Percentiles rank a stretch among this genome's conserved stretches.
Conservation (phyloP, 2,888 invertebrate genomes). For the Psococerastis gibbosa region DNA sequence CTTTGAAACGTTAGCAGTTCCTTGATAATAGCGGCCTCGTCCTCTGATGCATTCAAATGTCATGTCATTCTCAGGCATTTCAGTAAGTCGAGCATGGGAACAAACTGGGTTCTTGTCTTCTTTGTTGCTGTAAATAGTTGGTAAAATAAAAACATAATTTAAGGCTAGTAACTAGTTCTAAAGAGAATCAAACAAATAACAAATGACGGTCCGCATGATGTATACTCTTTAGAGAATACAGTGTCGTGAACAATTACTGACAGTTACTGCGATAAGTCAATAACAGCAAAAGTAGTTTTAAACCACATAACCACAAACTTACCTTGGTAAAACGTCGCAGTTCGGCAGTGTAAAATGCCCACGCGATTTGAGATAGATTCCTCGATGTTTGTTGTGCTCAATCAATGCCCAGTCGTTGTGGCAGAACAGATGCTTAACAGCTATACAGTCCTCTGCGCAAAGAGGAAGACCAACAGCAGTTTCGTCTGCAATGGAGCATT, state of each 20-base stretch:
- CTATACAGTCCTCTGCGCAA: conserved; percentile 86
- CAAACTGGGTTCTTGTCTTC: conserved; percentile 45
- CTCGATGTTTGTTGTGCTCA: conserved; percentile 66
- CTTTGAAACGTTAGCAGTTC: conserved; percentile 66
- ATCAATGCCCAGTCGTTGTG: conserved; percentile 84
- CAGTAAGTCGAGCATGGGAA: conserved; percentile 67
- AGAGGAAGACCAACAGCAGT: conserved; percentile 54
- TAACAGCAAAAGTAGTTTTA: too few relatives aligned
- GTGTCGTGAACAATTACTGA: too few relatives aligned
- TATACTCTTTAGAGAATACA: too few relatives aligned
- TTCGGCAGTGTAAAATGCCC: conserved; percentile 78
- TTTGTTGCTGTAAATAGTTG: conserved; percentile 14
- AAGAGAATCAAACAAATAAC: too few relatives aligned
- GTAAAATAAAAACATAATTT: too few relatives aligned
- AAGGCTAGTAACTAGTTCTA: too few relatives aligned
- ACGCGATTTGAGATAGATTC: conserved; percentile 57
- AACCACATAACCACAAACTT: too few relatives aligned
- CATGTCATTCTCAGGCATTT: conserved; percentile 58
- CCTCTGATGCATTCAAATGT: conserved; percentile 74
- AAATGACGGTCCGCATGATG: too few relatives aligned
- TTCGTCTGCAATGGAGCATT: conserved; percentile 47
- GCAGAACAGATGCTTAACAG: conserved; percentile 77
- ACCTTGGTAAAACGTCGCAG: conserved; percentile 61
- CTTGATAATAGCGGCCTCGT: conserved; percentile 80
- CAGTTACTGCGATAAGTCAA: too few relatives aligned